Conservation (phyloP, 2,888 invertebrate species). For the Coelopa pilipes region DNA sequence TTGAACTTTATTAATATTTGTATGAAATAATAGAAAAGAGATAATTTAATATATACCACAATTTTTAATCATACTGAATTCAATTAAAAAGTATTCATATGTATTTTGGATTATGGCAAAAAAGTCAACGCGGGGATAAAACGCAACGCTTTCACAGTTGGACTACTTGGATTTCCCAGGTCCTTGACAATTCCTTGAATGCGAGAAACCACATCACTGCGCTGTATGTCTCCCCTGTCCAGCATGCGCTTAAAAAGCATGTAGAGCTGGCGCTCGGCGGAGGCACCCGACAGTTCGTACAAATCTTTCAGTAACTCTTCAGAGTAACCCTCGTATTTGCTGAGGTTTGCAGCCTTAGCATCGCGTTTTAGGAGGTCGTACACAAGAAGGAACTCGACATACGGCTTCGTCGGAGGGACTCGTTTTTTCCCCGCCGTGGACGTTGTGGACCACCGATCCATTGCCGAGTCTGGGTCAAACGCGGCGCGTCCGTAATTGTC, state of each 20-base stretch:
- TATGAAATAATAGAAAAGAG: too few species aligned
- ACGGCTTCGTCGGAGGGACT: constrained; percentile 65
- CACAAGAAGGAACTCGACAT: constrained; percentile 65
- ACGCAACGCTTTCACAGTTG: constrained; percentile 58
- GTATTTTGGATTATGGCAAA: constrained; percentile 48
- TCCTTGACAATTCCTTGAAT: constrained; percentile 62
- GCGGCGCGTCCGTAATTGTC: constrained; percentile 62
- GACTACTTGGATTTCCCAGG: constrained; percentile 57
- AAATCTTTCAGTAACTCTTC: constrained; percentile 59
- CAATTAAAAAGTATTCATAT: background rate
- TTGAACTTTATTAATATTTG: too few species aligned
- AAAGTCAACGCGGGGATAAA: constrained; percentile 64
- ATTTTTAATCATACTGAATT: too few species aligned
- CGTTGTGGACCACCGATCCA: constrained; percentile 60
- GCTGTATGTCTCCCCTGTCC: constrained; percentile 60
- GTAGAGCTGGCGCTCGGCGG: constrained; percentile 62
- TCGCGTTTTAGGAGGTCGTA: constrained; percentile 67
- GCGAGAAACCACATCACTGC: constrained; percentile 62
- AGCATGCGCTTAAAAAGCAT: constrained; percentile 62
- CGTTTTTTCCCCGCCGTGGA: constrained; percentile 66
- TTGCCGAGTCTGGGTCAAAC: constrained; percentile 55
- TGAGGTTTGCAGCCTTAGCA: constrained; percentile 64
- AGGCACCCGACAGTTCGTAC: constrained; percentile 57
- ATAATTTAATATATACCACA: too few species aligned
- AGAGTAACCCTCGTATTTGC: constrained; percentile 65